These are phyloP conservation scores for Siniperca undulata DNA, from an alignment of 2,797 vertebrate species.

Conservation along the genomic window DNA sequence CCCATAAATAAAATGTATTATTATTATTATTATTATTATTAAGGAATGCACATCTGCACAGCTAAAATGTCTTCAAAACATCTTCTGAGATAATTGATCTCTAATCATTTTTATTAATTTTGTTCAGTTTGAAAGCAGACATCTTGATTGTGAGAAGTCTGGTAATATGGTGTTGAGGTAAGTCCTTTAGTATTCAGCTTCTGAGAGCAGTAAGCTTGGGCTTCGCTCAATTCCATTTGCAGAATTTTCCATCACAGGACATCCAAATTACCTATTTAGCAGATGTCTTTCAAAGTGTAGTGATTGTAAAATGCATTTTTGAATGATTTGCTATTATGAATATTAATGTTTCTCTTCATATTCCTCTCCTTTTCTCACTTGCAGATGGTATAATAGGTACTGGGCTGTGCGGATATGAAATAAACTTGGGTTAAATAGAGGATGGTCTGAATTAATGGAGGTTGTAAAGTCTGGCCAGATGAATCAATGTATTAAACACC, in stretches of 20 bases:
- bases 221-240: slow-evolving; percentile 12
- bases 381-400: slow-evolving; percentile 3
- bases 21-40: too few relatives aligned
- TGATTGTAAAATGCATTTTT: slow-evolving; percentile 35
- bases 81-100: slow-evolving; percentile 34
- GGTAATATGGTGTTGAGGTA: neutral
- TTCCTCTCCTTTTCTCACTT: slow-evolving; percentile 14
- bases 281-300: slow-evolving; percentile 34
- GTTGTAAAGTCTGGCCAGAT: slow-evolving; percentile 33
- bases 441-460: slow-evolving; percentile 42
- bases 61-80: neutral
- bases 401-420: slow-evolving; percentile 41
- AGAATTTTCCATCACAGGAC: slow-evolving; percentile 28
- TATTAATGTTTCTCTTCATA: slow-evolving; percentile 48
- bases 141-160: slow-evolving; percentile 5
- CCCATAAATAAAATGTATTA: too few relatives aligned
- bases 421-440: slow-evolving; percentile 56
- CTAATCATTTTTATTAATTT: slow-evolving; percentile 10
- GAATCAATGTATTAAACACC: slow-evolving; percentile 57
- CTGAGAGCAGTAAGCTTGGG: neutral
- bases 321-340: slow-evolving; percentile 37
- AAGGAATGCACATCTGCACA: slow-evolving; percentile 2
- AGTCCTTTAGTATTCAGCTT: slow-evolving; percentile 10
- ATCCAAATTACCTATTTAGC: slow-evolving; percentile 51
- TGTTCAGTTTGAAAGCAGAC: slow-evolving; percentile 5